A percentile compares a stretch with the other conserved stretches of the same genome.
Evolutionary conservation across 2,113 vertebrate species (phyloP).

Genomic region (Grammatotria lemairii): DNA sequence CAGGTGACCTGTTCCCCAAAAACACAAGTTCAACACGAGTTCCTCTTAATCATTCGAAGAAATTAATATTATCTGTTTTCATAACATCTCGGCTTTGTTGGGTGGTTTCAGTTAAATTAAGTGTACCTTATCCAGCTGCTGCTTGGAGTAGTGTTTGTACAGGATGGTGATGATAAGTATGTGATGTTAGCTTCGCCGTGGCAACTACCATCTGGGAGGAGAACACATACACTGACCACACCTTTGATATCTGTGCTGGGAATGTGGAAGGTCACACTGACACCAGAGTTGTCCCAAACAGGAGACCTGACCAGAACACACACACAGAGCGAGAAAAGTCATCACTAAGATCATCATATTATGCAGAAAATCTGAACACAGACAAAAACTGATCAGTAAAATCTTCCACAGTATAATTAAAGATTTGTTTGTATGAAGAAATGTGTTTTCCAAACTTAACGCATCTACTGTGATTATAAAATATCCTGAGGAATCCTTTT

Average conservation of each 20-base stretch:
- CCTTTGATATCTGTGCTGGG: background rate
- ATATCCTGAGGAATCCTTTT: background rate
- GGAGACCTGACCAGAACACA: conserved; percentile 13
- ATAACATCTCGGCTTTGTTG: background rate
- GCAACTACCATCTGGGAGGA: background rate
- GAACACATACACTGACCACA: background rate
- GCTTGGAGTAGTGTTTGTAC: background rate
- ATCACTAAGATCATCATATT: background rate
- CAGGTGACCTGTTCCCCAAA: background rate
- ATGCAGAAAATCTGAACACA: background rate
- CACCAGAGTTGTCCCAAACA: background rate
- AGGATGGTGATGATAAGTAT: conserved; percentile 35
- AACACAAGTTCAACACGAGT: background rate
- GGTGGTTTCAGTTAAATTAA: background rate
- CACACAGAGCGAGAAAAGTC: background rate
- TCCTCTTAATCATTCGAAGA: background rate
- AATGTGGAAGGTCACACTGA: conserved; percentile 25
- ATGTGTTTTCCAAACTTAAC: background rate
- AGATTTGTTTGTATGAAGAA: background rate
- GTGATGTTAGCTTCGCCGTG: background rate
- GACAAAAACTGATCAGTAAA: background rate
- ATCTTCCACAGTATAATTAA: background rate
- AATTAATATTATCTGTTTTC: background rate
- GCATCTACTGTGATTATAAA: background rate
- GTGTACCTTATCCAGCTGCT: conserved; percentile 49